Evolutionary conservation across 2,888 invertebrate genomes (phyloP).

Genomic region (Xestia rhomboidea): DNA sequence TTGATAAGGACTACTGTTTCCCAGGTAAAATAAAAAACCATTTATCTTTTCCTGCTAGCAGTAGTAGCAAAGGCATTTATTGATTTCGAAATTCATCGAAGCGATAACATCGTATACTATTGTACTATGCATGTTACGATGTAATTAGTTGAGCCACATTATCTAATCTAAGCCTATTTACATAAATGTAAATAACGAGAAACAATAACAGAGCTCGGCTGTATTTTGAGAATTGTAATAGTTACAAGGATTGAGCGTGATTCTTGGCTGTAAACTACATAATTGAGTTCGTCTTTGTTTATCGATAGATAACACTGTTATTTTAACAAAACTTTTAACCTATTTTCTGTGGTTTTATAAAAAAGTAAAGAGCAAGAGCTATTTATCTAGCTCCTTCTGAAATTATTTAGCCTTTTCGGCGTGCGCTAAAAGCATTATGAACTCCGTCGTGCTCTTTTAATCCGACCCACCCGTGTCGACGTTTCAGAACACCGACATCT

Average conservation of each 20-base stretch:
- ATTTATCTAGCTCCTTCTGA: neutral
- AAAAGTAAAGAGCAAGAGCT: neutral
- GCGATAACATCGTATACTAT: slow-evolving; percentile 64
- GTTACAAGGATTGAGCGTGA: slow-evolving; percentile 33
- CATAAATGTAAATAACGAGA: slow-evolving; percentile 64
- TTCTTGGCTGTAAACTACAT: slow-evolving; percentile 13
- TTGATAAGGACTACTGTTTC: slow-evolving; percentile 64
- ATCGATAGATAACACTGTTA: neutral
- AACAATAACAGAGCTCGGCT: slow-evolving; percentile 49
- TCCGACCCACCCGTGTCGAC: too few species aligned
- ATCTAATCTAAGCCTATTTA: slow-evolving; percentile 70
- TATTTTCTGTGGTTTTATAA: neutral
- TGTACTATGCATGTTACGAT: slow-evolving; percentile 62
- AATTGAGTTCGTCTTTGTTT: slow-evolving; percentile 2
- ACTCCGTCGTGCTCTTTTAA: neutral
- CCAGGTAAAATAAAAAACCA: slow-evolving; percentile 51
- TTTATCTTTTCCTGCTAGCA: slow-evolving; percentile 70
- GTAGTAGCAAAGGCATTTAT: slow-evolving; percentile 65
- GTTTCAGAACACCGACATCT: neutral
- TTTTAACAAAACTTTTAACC: neutral
- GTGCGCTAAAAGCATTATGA: neutral
- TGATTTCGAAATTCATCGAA: slow-evolving; percentile 71
- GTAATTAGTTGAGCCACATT: slow-evolving; percentile 63
- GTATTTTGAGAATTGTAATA: slow-evolving; percentile 58
- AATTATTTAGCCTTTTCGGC: neutral